A percentile compares a stretch with the other conserved stretches of the same genome.
Conservation (phyloP, 2,888 invertebrate genomes). For the Germaria angustata region DNA sequence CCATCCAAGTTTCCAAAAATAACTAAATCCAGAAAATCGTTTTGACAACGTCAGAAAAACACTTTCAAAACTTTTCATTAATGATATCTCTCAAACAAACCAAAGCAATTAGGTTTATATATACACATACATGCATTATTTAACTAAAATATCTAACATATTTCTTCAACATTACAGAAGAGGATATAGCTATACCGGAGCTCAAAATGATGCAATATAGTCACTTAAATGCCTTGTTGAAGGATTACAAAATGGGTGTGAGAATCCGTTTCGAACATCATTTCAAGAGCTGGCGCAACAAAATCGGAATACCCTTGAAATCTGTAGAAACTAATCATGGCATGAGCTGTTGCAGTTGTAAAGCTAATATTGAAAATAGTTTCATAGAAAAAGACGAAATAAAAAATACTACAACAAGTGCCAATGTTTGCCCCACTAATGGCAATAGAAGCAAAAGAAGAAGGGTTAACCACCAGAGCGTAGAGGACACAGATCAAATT, state of each 20-base stretch:
- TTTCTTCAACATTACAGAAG: conserved; percentile 68
- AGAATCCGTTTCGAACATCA: conserved; percentile 76
- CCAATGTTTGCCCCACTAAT: background rate
- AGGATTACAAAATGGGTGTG: conserved; percentile 72
- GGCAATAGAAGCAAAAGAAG: background rate
- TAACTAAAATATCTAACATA: background rate
- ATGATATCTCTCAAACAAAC: too few species aligned
- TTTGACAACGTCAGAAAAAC: too few species aligned
- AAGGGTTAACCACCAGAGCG: background rate
- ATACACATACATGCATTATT: too few species aligned
- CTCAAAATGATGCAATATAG: conserved; percentile 73
- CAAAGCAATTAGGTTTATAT: too few species aligned
- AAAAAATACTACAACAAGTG: background rate
- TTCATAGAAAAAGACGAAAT: background rate
- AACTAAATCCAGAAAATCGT: too few species aligned
- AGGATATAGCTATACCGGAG: conserved; percentile 73
- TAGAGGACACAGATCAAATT: background rate
- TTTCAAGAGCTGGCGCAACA: conserved; percentile 74
- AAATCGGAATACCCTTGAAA: conserved; percentile 72
- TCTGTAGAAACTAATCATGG: background rate
- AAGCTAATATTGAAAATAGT: background rate
- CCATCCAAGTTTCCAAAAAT: too few species aligned
- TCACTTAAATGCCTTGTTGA: conserved; percentile 71
- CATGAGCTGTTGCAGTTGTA: background rate
- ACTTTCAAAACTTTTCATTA: too few species aligned